Evolutionary conservation across 2,113 vertebrate genomes (phyloP), one percentile per base, ranked within the genome.

Genomic region (Scomber scombrus): DNA sequence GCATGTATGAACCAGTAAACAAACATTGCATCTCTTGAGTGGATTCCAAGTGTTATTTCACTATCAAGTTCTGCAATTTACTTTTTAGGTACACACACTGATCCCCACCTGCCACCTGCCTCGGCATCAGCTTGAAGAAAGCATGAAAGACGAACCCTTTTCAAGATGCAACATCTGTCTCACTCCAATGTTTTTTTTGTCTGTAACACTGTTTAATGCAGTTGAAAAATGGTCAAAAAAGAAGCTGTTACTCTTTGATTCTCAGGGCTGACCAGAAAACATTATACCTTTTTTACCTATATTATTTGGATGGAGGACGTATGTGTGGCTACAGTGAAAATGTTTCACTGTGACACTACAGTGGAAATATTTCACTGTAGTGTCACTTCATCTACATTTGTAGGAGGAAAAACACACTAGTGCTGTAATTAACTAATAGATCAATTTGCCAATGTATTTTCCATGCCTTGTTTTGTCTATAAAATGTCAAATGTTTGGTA

Each of bases 131-230:
- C 34, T 3, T 5, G 2, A 1, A 57, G 43, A 81, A 21, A 60
- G 23, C 19, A 43, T 55, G 16, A 9, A 58, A 26, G 15, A 55
- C 2, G 34, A 40, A 9, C 34, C 15, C 16, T 40, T 52, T 40
- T 51, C n/a, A 26, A 65, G 68, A 69, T 43, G 56, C 19, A 63
- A 64, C 65, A 70, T 64, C 65, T 65, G 34, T 40, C 3, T 26
- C 23, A 9, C 8, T 40, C 34, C 34, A 40, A 8, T 40, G 7
- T 40, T 9, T 7, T 34, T 40, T 40, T 47, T 68, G 13, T 66
- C 19, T 57, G 29, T 45, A 56, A 66, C 19, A 55, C 15, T 63
- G 40, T 40, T 78, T 21, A 40, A 50, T n/a, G 50, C 23, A 40
- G 34, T 40, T 40, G 34, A 40, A 8, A 40, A 10, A 10, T 40